Evolutionary conservation across 2,113 vertebrate species (phyloP).

Genomic region (Manacus vitellinus): DNA sequence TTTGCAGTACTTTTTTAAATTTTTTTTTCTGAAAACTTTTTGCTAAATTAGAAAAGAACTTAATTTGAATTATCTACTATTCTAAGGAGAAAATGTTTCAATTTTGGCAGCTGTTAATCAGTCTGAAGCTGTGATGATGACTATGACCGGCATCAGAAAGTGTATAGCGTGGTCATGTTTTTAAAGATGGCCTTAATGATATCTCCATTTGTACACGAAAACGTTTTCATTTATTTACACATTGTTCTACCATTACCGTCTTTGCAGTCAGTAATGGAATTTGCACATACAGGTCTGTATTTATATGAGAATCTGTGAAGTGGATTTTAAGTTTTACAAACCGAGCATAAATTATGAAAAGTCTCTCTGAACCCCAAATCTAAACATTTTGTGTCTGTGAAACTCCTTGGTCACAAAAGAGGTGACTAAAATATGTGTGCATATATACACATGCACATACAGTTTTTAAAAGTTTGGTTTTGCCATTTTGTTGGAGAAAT

Average conservation of each 20-base stretch:
- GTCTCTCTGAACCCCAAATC: not conserved
- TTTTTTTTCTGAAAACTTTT: not conserved
- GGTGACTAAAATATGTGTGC: not conserved
- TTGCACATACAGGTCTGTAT: not conserved
- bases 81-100: not conserved
- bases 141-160: not conserved
- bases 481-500: not conserved
- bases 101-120: not conserved
- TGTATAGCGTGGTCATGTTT: rapidly evolving
- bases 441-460: rapidly evolving
- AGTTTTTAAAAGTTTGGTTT: not conserved
- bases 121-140: not conserved
- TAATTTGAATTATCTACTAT: not conserved
- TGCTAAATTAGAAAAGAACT: not conserved
- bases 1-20: not conserved
- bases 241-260: not conserved
- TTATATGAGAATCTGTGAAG: not conserved
- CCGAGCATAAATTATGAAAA: not conserved
- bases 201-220: not conserved
- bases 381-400: not conserved
- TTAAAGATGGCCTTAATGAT: not conserved
- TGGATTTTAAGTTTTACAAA: not conserved
- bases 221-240: not conserved
- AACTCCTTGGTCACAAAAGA: not conserved
- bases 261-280: not conserved